phyloP scores from a whole-genome alignment of 2,888 invertebrate species.

The Eupithecia exiguata region DNA sequence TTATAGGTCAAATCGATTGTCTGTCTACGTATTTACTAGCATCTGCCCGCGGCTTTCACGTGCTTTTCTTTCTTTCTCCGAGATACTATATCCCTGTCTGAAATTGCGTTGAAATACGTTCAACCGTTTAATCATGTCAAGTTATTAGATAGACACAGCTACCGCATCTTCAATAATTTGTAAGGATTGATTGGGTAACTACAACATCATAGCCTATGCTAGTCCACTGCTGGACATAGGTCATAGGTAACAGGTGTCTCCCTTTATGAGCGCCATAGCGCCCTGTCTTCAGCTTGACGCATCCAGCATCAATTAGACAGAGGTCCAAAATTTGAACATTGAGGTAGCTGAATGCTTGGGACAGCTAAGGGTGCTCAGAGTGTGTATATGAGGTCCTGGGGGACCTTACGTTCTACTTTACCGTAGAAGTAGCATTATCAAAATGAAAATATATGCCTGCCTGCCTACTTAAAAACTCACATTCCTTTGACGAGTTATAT shows the following conservation, averaged over 20 bases:
- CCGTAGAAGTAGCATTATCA: neutral
- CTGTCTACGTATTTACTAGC: neutral
- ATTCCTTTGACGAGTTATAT: neutral
- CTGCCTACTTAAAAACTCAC: neutral
- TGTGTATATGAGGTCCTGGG: neutral
- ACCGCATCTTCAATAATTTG: neutral
- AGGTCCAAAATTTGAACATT: too few relatives aligned
- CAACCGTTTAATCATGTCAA: neutral
- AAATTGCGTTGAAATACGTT: neutral
- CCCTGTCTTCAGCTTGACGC: too few relatives aligned
- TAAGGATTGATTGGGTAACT: neutral
- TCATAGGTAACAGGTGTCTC: too few relatives aligned
- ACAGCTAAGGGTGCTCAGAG: neutral
- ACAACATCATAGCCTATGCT: too few relatives aligned
- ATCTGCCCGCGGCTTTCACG: neutral
- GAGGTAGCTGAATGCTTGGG: neutral
- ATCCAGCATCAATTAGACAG: too few relatives aligned
- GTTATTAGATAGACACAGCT: neutral
- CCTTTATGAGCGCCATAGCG: too few relatives aligned
- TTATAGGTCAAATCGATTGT: neutral
- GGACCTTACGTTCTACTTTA: neutral
- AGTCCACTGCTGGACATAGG: too few relatives aligned
- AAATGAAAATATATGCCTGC: neutral
- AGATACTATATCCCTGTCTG: neutral
- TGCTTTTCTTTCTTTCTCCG: neutral